Conservation (phyloP, 1,140 invertebrate species). For the Lordiphosa stackelbergi region DNA sequence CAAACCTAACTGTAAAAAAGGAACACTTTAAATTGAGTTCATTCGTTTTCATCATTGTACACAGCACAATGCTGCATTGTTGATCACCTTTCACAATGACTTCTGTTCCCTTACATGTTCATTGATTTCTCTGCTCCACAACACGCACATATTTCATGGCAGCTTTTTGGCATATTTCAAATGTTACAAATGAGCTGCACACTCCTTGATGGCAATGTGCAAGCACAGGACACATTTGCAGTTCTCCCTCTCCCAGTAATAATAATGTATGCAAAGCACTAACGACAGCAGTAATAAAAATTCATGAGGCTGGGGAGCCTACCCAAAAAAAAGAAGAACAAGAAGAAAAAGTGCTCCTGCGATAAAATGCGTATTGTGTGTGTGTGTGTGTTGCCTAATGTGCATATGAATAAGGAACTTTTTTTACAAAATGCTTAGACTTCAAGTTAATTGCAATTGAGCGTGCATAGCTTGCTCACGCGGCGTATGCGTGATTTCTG, state of each 20-base stretch:
- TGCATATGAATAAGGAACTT: slow-evolving; percentile 57
- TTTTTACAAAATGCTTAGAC: slow-evolving; percentile 51
- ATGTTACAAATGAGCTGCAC: slow-evolving; percentile 42
- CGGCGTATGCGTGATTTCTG: slow-evolving; percentile 53
- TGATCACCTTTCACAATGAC: not conserved
- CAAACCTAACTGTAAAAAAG: too few species aligned
- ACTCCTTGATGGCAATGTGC: slow-evolving; percentile 25
- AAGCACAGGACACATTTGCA: slow-evolving; percentile 24
- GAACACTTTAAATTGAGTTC: too few species aligned
- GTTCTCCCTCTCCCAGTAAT: slow-evolving; percentile 8
- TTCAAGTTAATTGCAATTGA: slow-evolving; percentile 48
- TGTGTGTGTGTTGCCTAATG: too few species aligned
- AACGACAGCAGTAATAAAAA: slow-evolving; percentile 73
- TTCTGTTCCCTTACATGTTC: slow-evolving; percentile 1
- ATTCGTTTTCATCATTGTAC: too few species aligned
- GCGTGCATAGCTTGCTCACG: slow-evolving; percentile 13
- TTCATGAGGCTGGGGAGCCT: slow-evolving; percentile 53
- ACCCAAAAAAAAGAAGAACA: not conserved
- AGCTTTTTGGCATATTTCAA: slow-evolving; percentile 51
- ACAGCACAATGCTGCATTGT: too few species aligned
- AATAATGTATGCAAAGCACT: slow-evolving; percentile 71
- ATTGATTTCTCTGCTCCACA: slow-evolving; percentile 3
- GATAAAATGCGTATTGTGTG: slow-evolving; percentile 35
- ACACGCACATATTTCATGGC: slow-evolving; percentile 20
- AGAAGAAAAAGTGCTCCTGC: slow-evolving; percentile 33